Conservation (phyloP, 2,113 vertebrate species). For the Pyrgilauda ruficollis region DNA sequence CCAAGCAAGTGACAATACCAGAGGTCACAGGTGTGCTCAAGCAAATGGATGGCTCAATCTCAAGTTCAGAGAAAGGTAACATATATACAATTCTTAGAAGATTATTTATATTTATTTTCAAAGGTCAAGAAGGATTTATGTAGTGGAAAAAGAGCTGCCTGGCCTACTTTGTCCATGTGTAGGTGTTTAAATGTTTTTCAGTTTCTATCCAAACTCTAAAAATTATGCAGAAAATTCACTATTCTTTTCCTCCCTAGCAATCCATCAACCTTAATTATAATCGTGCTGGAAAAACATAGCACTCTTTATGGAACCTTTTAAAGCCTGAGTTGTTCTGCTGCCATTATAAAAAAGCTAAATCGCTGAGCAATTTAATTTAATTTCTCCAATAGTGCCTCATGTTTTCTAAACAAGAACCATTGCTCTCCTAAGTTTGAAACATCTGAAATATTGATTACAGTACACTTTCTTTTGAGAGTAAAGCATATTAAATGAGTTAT, state of each 20-base stretch:
- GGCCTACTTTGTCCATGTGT: background rate
- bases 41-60: background rate
- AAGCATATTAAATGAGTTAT: background rate
- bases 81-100: background rate
- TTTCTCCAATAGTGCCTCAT: conserved; percentile 17
- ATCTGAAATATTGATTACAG: conserved; percentile 41
- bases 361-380: conserved; percentile 61
- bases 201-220: background rate
- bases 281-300: background rate
- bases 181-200: background rate
- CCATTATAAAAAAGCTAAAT: conserved; percentile 51
- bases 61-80: background rate
- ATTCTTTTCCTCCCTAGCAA: conserved; percentile 4
- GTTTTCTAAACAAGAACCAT: conserved; percentile 55
- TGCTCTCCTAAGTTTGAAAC: conserved; percentile 1
- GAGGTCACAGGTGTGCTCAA: background rate
- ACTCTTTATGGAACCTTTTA: conserved; percentile 8
- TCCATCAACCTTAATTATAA: conserved; percentile 61
- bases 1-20: background rate
- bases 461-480: conserved; percentile 20
- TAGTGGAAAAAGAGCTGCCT: background rate
- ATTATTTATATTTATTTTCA: background rate
- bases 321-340: conserved; percentile 38
- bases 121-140: background rate
- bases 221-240: conserved; percentile 3